A percentile compares a stretch with the other conserved stretches of the same genome.
Conservation (phyloP, 53 echinoderm and acorn worm genomes). For the Actinopyga echinites region DNA sequence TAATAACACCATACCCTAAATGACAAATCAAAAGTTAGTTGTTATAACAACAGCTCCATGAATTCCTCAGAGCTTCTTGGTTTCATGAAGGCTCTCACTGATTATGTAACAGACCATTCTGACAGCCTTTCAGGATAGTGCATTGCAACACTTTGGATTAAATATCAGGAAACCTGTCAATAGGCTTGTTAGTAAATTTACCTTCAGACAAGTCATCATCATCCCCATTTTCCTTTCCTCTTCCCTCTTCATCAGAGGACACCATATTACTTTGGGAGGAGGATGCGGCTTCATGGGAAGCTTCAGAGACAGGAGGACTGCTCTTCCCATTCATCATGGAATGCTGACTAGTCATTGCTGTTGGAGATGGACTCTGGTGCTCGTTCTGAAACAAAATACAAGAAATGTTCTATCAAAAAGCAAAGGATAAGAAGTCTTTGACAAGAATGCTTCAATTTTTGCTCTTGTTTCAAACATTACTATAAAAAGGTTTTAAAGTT, state of each 20-base stretch:
- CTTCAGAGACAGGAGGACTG: constrained; percentile 22
- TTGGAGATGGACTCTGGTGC: constrained; percentile 28
- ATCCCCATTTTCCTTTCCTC: constrained; percentile 36
- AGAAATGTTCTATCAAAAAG: neutral
- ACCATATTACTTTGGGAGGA: constrained; percentile 35
- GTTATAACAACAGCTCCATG: too few relatives aligned
- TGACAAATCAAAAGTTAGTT: too few relatives aligned
- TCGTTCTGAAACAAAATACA: constrained; percentile 6
- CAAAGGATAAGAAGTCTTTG: neutral
- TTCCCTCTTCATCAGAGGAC: constrained; percentile 33
- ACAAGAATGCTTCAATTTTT: neutral
- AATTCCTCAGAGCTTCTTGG: too few relatives aligned
- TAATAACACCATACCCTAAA: too few relatives aligned
- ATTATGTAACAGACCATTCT: too few relatives aligned
- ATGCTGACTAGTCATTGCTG: neutral
- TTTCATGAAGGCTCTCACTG: too few relatives aligned
- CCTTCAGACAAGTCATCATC: constrained; percentile 20
- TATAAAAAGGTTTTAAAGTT: too few relatives aligned
- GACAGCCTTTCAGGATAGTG: too few relatives aligned
- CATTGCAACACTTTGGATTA: too few relatives aligned
- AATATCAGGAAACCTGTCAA: too few relatives aligned
- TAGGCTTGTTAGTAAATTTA: neutral
- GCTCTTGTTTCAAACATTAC: too few relatives aligned
- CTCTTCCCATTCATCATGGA: constrained; percentile 9
- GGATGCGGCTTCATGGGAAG: constrained; percentile 15